Evolutionary conservation across 2,888 invertebrate genomes (phyloP).

Genomic region (Notodonta ziczac): DNA sequence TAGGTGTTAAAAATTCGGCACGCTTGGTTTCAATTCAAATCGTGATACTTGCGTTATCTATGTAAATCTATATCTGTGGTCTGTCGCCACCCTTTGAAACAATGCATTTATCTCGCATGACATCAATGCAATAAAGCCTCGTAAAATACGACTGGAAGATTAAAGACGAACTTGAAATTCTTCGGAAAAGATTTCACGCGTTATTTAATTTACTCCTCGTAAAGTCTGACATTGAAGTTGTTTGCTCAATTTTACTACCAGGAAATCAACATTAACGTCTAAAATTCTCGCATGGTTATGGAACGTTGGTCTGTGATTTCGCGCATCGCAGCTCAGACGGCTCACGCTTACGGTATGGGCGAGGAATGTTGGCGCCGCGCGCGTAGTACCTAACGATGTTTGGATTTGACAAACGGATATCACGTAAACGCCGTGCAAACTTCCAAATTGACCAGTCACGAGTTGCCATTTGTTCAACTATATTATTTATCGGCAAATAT

Average conservation of each 20-base stretch:
- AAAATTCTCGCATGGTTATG: conserved; percentile 60
- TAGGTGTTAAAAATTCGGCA: too few relatives aligned
- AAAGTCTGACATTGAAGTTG: conserved; percentile 78
- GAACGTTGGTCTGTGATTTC: conserved; percentile 59
- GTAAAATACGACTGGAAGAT: conserved; percentile 40
- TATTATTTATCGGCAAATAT: conserved; percentile 50
- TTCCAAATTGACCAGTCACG: conserved; percentile 64
- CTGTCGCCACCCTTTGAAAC: neutral
- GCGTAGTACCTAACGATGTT: conserved; percentile 48
- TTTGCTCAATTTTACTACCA: conserved; percentile 73
- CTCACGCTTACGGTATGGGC: conserved; percentile 40
- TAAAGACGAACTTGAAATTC: conserved; percentile 47
- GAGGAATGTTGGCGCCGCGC: conserved; percentile 70
- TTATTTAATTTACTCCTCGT: conserved; percentile 69
- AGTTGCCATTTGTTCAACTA: conserved; percentile 48
- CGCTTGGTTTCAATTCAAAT: too few relatives aligned
- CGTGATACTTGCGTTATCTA: too few relatives aligned
- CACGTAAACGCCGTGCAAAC: conserved; percentile 60
- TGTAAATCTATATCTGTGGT: too few relatives aligned
- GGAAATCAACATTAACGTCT: conserved; percentile 66
- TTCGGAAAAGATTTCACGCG: conserved; percentile 44
- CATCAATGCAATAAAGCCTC: conserved; percentile 27
- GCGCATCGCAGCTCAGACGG: conserved; percentile 21
- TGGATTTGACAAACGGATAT: conserved; percentile 63
- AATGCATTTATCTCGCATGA: conserved; percentile 12